Conservation (phyloP, 2,797 vertebrate species). For the Tangara arthus region DNA sequence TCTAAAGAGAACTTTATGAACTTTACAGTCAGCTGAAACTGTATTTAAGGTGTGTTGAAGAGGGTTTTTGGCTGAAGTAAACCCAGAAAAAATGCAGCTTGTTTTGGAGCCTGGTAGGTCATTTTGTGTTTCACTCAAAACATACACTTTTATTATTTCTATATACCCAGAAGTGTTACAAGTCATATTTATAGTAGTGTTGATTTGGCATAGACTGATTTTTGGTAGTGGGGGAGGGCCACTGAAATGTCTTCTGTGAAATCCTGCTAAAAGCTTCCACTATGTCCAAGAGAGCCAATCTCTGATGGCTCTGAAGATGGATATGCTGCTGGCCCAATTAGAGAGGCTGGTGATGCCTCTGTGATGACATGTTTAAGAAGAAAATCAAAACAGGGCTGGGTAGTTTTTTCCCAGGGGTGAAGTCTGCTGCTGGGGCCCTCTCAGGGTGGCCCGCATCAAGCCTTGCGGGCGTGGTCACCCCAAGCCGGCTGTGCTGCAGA, state of each 20-base stretch:
- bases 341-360: neutral
- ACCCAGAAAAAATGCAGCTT: neutral
- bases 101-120: neutral
- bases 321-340: neutral
- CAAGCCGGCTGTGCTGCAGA: neutral
- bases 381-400: neutral
- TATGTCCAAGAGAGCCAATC: neutral
- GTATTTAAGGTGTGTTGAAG: neutral
- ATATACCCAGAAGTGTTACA: neutral
- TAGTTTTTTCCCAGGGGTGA: neutral
- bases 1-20: neutral
- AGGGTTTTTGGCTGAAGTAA: neutral
- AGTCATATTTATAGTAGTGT: neutral
- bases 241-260: neutral
- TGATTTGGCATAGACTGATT: neutral
- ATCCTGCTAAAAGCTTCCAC: neutral
- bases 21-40: neutral
- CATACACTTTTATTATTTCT: neutral
- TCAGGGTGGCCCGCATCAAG: fast-evolving
- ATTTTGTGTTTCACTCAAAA: neutral
- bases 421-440: neutral
- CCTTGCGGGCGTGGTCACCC: neutral
- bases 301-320: neutral
- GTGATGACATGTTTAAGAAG: neutral
- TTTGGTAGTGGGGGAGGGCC: neutral